Base-by-base conservation (phyloP, 2,797 vertebrate species). In the Nyctibius grandis region DNA sequence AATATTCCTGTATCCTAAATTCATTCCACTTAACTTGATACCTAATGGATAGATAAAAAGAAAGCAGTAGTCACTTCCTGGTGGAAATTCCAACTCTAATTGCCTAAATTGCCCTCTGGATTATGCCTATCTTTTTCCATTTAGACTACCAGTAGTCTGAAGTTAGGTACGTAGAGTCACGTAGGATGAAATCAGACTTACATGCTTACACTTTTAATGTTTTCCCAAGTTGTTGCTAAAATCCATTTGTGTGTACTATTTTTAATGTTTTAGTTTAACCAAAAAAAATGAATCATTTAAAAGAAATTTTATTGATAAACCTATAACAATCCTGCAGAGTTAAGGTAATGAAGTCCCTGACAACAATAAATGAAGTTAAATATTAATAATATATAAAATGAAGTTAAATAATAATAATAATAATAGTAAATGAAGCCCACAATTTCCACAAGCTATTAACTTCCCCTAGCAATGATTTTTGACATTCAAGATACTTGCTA, bases 381-480 rank as follows among this genome's bases (percentile, higher is more conserved):
- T n/a, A n/a, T n/a, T n/a, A n/a, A n/a, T n/a, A n/a, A n/a, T n/a
- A n/a, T n/a, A n/a, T n/a, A n/a, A n/a, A n/a, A n/a, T n/a, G n/a
- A n/a, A n/a, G n/a, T n/a, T n/a, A n/a, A n/a, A n/a, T n/a, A n/a
- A n/a, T n/a, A n/a, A n/a, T n/a, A n/a, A n/a, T n/a, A n/a, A n/a
- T n/a, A n/a, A n/a, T n/a, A n/a, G n/a, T n/a, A n/a, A n/a, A n/a
- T n/a, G n/a, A n/a, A n/a, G 38, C 70, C 87, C 44, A 42, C 48
- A 87, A 56, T 64, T 87, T 97, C 73, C 72, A 56, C 40, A 94
- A 83, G 59, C 38, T 44, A 63, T 91, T 91, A 75, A 3, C 67
- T 97, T 97, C 72, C 44, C 42, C 40, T 67, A 89, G 63, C 54
- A 95, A 82, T 79, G 85, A 79, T 95, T 96, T 97, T 95, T 97